Evolutionary conservation across 2,113 vertebrate species (phyloP).

Genomic region (Kobus ellipsiprymnus): DNA sequence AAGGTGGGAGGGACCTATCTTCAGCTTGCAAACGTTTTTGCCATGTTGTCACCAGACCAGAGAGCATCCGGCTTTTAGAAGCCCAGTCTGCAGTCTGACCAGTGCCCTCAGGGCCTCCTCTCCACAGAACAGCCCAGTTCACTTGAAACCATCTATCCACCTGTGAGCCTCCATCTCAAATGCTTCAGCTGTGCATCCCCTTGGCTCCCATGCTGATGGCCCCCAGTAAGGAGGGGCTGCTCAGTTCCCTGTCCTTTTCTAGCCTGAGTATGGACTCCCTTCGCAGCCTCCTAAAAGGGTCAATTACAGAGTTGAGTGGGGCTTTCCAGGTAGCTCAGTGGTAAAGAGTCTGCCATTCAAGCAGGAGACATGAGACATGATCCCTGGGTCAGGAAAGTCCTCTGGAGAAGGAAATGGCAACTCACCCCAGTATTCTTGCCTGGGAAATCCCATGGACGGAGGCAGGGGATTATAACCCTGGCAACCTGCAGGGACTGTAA

Average conservation of each 20-base stretch:
- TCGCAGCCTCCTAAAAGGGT: background rate
- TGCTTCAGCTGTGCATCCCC: accelerated
- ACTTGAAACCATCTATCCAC: background rate
- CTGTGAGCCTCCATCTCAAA: background rate
- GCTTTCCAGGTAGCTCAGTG: background rate
- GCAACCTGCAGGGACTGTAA: too few relatives aligned
- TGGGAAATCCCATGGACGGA: background rate
- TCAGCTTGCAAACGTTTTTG: background rate
- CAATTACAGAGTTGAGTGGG: background rate
- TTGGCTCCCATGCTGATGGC: background rate
- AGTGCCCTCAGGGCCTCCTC: too few relatives aligned
- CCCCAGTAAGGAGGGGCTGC: too few relatives aligned
- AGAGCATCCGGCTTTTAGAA: background rate
- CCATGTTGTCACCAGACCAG: background rate
- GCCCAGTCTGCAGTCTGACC: background rate
- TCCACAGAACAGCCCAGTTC: background rate
- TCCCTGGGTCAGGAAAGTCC: background rate
- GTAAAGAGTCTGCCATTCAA: background rate
- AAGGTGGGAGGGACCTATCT: background rate
- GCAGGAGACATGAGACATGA: background rate
- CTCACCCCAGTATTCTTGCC: background rate
- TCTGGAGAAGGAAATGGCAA: background rate
- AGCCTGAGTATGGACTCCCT: background rate
- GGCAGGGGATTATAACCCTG: too few relatives aligned
- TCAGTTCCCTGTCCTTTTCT: background rate